Evolutionary conservation across 2,113 vertebrate genomes (phyloP).

Genomic region (Leucopsar rothschildi): DNA sequence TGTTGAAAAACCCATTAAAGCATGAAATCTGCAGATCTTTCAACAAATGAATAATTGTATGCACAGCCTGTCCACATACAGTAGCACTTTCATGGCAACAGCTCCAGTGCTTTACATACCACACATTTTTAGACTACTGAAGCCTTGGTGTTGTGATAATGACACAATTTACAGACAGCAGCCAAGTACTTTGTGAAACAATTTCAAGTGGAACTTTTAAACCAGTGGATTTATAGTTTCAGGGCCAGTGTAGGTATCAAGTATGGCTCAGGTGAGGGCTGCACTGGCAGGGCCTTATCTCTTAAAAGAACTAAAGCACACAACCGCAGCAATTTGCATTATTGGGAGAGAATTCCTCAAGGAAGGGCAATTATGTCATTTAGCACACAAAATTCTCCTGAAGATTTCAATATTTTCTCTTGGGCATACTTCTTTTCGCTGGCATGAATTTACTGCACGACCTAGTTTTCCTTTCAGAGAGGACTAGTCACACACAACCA

Average conservation of each 20-base stretch:
- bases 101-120: constrained; percentile 17
- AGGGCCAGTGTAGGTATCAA: not conserved
- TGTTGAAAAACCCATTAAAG: not conserved
- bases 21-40: not conserved
- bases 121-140: constrained; percentile 3
- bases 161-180: not conserved
- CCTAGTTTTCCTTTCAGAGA: constrained; percentile 41
- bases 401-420: not conserved
- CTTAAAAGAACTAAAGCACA: not conserved
- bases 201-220: constrained; percentile 12
- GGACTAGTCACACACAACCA: not conserved
- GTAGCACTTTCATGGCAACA: not conserved
- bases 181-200: not conserved
- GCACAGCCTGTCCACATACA: not conserved
- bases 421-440: not conserved
- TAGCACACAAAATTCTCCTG: constrained; percentile 26
- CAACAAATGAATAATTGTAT: not conserved
- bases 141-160: not conserved
- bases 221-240: not conserved
- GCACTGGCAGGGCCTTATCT: constrained; percentile 10
- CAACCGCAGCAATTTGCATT: not conserved
- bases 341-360: not conserved
- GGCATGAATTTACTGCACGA: constrained; percentile 33
- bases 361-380: constrained; percentile 42
- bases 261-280: not conserved